Evolutionary conservation across 2,113 vertebrate species (phyloP), one percentile per base, ranked within the genome.

Genomic region (Seriola aureovittata): DNA sequence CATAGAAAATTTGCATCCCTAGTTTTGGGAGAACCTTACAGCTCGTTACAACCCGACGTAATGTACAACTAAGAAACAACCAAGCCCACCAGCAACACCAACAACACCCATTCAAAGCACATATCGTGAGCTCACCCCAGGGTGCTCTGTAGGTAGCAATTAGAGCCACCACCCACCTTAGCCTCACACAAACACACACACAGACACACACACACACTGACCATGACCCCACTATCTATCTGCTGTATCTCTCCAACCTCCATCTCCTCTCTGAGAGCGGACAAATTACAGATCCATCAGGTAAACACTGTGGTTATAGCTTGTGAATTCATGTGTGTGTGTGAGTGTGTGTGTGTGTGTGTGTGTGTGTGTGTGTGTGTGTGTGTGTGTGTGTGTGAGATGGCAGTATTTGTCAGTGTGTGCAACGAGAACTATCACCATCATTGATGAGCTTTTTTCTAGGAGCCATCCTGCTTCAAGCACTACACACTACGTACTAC

Each of bases 251-350:
- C 67, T 64, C 25, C 23, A 69, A n/a, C 67, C 55, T 77, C 64
- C 29, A 29, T 29, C 50, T 74, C 36, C 52, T 71, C 4, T 58
- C 54, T 67, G 58, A 46, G 34, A 77, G 58, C 78, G 84, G 92
- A 94, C 87, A 78, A 81, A 92, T 94, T 91, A 92, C 81, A 82
- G 78, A 67, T 66, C 79, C 75, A 86, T 91, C 80, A 89, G 89
- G 81, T 86, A 77, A 93, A 88, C 75, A 89, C 73, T 80, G 74
- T 59, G 74, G 80, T 82, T 60, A 71, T 77, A 71, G 34, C 55
- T 68, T 78, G 63, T 38, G 23, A 11, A 59, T 69, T 12, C 4
- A 46, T 69, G 58, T 78, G 25, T 25, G 25, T 25, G 25, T 69
- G 58, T 66, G 75, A 80, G 48, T 59, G 54, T 78, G 25, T 25